Evolutionary conservation across 2,797 vertebrate species (phyloP).

Genomic region (Varecia variegata): DNA sequence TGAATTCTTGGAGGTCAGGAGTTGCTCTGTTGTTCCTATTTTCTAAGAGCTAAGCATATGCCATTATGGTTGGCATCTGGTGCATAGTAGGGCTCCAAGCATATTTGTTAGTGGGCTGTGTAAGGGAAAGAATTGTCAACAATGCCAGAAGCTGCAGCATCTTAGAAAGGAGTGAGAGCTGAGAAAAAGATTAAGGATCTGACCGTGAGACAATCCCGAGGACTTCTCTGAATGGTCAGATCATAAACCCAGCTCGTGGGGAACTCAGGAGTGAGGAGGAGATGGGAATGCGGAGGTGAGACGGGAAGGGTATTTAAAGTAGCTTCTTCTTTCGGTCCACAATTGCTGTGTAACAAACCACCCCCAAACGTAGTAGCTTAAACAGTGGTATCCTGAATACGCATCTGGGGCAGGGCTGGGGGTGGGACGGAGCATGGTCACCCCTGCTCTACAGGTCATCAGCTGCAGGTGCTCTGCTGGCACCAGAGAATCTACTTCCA

Average conservation of each 20-base stretch:
- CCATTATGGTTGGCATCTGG: not conserved
- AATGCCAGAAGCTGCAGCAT: not conserved
- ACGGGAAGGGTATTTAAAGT: rapidly evolving
- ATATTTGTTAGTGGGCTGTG: not conserved
- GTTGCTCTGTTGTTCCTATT: not conserved
- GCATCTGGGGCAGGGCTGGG: rapidly evolving
- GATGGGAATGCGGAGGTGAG: not conserved
- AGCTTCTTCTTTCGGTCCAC: rapidly evolving
- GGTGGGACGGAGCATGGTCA: not conserved
- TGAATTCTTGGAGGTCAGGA: not conserved
- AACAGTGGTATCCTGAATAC: not conserved
- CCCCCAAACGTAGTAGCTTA: not conserved
- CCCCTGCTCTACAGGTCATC: not conserved
- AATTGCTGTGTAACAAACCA: not conserved
- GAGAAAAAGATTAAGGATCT: not conserved
- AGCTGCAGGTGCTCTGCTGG: rapidly evolving
- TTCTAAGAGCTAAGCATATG: not conserved
- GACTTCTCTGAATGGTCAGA: not conserved
- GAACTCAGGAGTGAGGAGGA: not conserved
- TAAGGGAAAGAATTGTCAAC: not conserved
- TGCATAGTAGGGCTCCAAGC: not conserved
- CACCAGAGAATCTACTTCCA: not conserved
- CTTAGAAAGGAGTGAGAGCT: not conserved
- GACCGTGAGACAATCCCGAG: not conserved
- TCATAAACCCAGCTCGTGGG: not conserved